Conservation (phyloP, 2,888 invertebrate species). For the Mythimna impura region DNA sequence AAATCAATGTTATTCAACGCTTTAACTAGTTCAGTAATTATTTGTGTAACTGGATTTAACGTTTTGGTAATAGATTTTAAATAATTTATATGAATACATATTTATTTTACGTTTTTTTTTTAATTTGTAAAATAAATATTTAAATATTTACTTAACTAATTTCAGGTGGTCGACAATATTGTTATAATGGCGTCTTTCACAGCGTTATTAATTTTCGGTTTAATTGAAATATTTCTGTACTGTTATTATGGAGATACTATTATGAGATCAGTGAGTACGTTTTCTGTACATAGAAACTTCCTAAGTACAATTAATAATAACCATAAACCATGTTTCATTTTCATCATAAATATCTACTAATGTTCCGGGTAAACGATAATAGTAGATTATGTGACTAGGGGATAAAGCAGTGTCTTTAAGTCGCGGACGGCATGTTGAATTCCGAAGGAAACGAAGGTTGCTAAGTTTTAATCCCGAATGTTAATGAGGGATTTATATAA, state of each 20-base stretch:
- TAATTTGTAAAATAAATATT: not conserved
- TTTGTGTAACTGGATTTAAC: constrained; percentile 54
- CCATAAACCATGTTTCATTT: not conserved
- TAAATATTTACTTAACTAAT: not conserved
- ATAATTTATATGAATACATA: not conserved
- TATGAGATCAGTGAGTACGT: constrained; percentile 44
- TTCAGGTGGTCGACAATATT: constrained; percentile 44
- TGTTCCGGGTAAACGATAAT: no score
- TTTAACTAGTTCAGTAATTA: constrained; percentile 47
- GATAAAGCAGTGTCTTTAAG: no score
- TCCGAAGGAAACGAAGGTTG: no score
- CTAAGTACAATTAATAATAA: no score
- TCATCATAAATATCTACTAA: not conserved
- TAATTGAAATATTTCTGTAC: constrained; percentile 53
- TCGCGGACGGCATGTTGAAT: no score
- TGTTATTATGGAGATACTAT: constrained; percentile 55
- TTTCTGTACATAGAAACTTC: not conserved
- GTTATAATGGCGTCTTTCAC: constrained; percentile 39
- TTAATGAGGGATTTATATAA: no score
- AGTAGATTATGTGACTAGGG: no score
- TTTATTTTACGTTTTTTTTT: not conserved
- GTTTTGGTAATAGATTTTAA: constrained; percentile 44
- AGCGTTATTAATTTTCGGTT: constrained; percentile 37
- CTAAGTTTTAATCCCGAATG: no score
- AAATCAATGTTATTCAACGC: constrained; percentile 50